Evolutionary conservation across 92 coral and sea anemone species (phyloP), one percentile per base, ranked within the genome.

Genomic region (Epizoanthus rinbou): DNA sequence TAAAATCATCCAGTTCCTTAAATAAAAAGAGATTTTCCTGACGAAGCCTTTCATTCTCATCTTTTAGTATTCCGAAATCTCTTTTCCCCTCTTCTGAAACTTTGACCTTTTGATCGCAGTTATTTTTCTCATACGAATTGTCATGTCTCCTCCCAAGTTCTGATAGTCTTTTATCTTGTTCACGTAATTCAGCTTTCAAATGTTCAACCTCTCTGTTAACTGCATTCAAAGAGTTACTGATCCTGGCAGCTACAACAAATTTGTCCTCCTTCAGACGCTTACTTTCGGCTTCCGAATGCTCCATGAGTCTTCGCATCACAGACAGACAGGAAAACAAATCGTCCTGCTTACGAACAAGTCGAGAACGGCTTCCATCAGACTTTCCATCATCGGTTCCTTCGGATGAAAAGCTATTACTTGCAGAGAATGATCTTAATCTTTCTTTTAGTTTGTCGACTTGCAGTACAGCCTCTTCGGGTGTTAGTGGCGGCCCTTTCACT

Each of bases 281-380:
- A 75, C 98, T 96, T 59, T 96, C 99, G 80, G 89, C 86, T 71
- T 96, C 99, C 22, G 99, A 94, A 41, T 94, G 96, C 85, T 96
- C 99, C 99, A 96, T 94, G 57, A 96, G 93, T 54, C 99, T 82
- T 56, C 99, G 84, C 99, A 96, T 96, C 52, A 96, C 99, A 37
- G 97, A 81, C 76, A 96, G 89, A 71, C 99, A 96, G 70, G 94
- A 88, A 45, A 94, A 90, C 69, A 96, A 79, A 80, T 96, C 99
- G 87, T 94, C 97, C 68, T 94, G 96, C 75, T 90, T 86, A 72
- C 91, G 89, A 84, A 74, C 91, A 45, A 96, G 89, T 41, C 89
- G 85, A 16, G 86, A 85, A 56, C 85, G 65, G 67, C 80, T 39
- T 14, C 57, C 75, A n/a, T 63, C 84, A 74, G 98, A 86, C 86